A percentile compares a stretch with the other conserved stretches of the same genome.
These are phyloP conservation scores for Falco naumanni DNA, from an alignment of 2,797 vertebrate genomes.

Conservation along the genomic window DNA sequence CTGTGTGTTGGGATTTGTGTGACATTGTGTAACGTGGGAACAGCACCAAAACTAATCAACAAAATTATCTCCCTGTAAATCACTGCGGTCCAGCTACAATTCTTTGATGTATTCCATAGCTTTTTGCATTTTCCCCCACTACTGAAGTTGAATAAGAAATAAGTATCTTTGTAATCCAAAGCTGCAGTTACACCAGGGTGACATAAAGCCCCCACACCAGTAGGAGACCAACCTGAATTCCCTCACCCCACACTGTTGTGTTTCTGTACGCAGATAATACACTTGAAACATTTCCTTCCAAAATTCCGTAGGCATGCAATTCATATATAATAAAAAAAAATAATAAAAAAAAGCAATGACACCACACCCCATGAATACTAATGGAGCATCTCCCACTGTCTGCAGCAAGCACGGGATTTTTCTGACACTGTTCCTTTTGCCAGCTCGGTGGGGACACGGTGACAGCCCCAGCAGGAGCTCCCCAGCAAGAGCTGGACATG, in stretches of 20 bases:
- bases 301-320: not conserved
- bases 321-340: not conserved
- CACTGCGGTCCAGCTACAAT: not conserved
- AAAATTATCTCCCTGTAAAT: constrained; percentile 6
- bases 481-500: not conserved
- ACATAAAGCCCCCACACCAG: not conserved
- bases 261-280: not conserved
- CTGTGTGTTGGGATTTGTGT: not conserved
- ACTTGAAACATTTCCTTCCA: not conserved
- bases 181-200: fast-evolving
- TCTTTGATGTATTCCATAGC: not conserved
- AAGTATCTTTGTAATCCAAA: not conserved
- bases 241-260: fast-evolving
- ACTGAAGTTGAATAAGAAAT: not conserved
- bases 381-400: not conserved
- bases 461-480: not conserved
- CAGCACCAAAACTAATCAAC: constrained; percentile 5
- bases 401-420: not conserved
- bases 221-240: not conserved
- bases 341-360: not conserved
- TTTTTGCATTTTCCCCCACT: not conserved
- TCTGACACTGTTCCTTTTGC: not conserved
- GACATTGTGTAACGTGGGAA: not conserved
- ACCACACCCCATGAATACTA: not conserved
- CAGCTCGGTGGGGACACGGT: fast-evolving